Evolutionary conservation across 2,888 invertebrate species (phyloP).

Genomic region (Gisinianus flammeolus): DNA sequence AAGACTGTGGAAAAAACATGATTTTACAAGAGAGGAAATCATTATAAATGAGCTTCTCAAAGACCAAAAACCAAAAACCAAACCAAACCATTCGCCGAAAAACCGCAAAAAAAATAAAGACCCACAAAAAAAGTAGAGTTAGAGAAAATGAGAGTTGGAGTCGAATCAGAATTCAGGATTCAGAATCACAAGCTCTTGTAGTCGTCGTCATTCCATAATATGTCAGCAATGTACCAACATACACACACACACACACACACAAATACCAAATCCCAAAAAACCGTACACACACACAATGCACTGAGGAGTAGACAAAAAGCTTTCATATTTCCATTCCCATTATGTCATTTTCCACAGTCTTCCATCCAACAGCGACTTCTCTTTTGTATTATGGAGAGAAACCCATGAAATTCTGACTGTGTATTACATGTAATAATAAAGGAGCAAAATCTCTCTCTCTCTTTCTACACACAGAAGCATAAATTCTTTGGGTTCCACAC

Average conservation of each 20-base stretch:
- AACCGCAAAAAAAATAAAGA: too few species aligned
- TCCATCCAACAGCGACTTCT: too few species aligned
- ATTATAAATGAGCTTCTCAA: conserved; percentile 9
- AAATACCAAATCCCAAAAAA: background rate
- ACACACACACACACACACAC: background rate
- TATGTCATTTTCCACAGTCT: background rate
- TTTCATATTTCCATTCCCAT: background rate
- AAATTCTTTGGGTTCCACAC: background rate
- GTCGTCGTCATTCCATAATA: too few species aligned
- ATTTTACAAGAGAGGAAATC: conserved; percentile 18
- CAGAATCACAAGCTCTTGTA: background rate
- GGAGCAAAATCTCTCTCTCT: background rate
- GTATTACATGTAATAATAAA: background rate
- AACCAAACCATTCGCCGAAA: too few species aligned
- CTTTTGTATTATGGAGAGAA: background rate
- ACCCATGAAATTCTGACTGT: background rate
- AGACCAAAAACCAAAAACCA: too few species aligned
- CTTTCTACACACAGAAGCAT: background rate
- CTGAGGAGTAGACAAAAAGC: background rate
- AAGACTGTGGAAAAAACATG: background rate
- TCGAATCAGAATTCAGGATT: too few species aligned
- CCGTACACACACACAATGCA: background rate
- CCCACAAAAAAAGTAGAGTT: too few species aligned
- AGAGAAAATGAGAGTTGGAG: too few species aligned
- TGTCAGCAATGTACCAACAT: too few species aligned